These are phyloP conservation scores for Jacana jacana DNA, from an alignment of 2,113 vertebrate species.

Conservation along the genomic window DNA sequence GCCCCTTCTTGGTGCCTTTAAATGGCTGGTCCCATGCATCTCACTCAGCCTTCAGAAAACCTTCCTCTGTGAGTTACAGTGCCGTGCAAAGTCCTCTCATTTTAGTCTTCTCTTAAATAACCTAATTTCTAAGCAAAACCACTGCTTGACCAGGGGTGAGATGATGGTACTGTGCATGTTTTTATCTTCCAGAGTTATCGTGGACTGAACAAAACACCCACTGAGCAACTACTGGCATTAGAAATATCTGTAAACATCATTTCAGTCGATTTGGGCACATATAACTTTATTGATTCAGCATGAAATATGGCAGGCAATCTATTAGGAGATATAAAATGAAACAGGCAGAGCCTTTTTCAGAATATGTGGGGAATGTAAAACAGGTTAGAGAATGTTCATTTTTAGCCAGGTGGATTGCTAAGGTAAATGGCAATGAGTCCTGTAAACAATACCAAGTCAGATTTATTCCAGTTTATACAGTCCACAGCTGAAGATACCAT, in stretches of 20 bases:
- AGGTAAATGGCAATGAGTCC: background rate
- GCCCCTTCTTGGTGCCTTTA: background rate
- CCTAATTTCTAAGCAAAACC: background rate
- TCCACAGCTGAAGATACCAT: background rate
- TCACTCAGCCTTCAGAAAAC: background rate
- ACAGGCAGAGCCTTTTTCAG: background rate
- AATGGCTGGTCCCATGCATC: background rate
- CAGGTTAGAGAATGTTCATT: background rate
- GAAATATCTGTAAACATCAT: background rate
- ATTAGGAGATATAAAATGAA: background rate
- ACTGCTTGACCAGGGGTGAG: background rate
- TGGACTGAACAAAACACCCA: background rate
- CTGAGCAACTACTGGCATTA: background rate
- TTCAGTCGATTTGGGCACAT: background rate
- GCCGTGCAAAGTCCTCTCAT: background rate
- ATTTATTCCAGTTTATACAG: background rate
- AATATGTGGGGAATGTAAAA: background rate
- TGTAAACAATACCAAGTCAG: background rate
- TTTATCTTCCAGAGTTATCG: background rate
- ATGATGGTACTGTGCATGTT: background rate
- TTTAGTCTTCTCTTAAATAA: background rate
- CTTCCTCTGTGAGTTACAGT: background rate
- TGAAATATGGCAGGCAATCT: slow-evolving; percentile 17
- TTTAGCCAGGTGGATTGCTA: background rate
- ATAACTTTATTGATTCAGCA: slow-evolving; percentile 32